These are phyloP conservation scores for Oppia nitens DNA, from an alignment of 1,140 invertebrate genomes.

Conservation along the genomic window DNA sequence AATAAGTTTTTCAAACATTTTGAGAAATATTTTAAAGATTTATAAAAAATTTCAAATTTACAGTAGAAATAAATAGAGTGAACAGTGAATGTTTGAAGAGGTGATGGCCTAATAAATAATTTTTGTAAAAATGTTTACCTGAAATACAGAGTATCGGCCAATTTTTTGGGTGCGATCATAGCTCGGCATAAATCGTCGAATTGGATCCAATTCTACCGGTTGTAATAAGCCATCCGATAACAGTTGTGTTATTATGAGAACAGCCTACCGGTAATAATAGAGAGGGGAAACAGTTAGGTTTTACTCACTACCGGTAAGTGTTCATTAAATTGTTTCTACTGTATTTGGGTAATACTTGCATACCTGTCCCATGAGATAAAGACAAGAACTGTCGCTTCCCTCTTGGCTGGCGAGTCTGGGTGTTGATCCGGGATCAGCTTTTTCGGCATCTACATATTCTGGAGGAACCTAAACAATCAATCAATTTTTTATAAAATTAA, in stretches of 20 bases:
- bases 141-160: conserved; percentile 87
- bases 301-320: no score
- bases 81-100: neutral
- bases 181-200: conserved; percentile 82
- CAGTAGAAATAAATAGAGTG: neutral
- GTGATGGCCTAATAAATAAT: neutral
- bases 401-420: conserved; percentile 43
- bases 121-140: conserved; percentile 42
- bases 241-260: conserved; percentile 83
- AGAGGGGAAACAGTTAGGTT: no score
- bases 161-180: conserved; percentile 78
- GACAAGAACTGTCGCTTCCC: conserved; percentile 32
- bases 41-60: neutral
- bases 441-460: conserved; percentile 57
- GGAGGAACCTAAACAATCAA: conserved; percentile 46
- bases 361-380: conserved; percentile 77
- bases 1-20: no score
- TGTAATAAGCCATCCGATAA: conserved; percentile 68
- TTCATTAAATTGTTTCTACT: no score
- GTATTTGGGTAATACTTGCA: no score
- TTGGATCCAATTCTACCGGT: conserved; percentile 88
- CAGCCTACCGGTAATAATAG: no score
- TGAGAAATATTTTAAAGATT: neutral
- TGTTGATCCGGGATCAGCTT: conserved; percentile 48
- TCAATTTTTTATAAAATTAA: neutral